These are phyloP conservation scores for Nylanderia fulva DNA, from an alignment of 1,140 invertebrate species.

Conservation along the genomic window DNA sequence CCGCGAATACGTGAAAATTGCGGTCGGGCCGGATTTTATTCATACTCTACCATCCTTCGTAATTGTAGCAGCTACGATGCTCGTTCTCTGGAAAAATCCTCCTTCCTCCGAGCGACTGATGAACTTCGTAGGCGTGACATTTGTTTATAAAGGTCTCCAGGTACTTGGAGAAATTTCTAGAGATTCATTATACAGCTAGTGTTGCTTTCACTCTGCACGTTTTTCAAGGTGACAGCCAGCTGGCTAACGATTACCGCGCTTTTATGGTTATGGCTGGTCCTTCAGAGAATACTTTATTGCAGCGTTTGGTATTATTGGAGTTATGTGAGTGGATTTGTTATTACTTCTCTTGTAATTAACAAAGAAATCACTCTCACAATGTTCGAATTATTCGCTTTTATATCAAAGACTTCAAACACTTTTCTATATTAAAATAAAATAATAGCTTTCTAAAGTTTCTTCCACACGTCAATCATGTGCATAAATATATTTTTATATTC, in stretches of 20 bases:
- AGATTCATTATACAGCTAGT: not conserved
- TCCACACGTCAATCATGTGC: too few species aligned
- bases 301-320: slow-evolving; percentile 79
- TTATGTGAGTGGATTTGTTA: slow-evolving; percentile 72
- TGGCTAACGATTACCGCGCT: slow-evolving; percentile 76
- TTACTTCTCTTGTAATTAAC: slow-evolving; percentile 12
- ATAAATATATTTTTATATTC: too few species aligned
- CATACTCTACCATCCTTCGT: slow-evolving; percentile 81
- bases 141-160: slow-evolving; percentile 74
- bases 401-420: not conserved
- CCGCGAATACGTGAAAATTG: slow-evolving; percentile 80
- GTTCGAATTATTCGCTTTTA: slow-evolving; percentile 10
- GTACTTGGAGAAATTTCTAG: slow-evolving; percentile 65
- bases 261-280: slow-evolving; percentile 81
- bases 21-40: slow-evolving; percentile 81
- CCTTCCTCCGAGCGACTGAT: slow-evolving; percentile 63
- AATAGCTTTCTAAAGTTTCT: not conserved
- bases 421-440: not conserved
- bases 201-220: not conserved
- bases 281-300: slow-evolving; percentile 81
- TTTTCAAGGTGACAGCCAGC: slow-evolving; percentile 73
- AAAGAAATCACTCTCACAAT: not conserved
- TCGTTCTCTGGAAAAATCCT: slow-evolving; percentile 76
- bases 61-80: slow-evolving; percentile 71
- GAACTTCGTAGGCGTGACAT: slow-evolving; percentile 20